A percentile compares a stretch with the other conserved stretches of the same genome.
These are phyloP conservation scores for Apogon hyalosoma DNA, from an alignment of 2,797 vertebrate genomes.

Conservation along the genomic window DNA sequence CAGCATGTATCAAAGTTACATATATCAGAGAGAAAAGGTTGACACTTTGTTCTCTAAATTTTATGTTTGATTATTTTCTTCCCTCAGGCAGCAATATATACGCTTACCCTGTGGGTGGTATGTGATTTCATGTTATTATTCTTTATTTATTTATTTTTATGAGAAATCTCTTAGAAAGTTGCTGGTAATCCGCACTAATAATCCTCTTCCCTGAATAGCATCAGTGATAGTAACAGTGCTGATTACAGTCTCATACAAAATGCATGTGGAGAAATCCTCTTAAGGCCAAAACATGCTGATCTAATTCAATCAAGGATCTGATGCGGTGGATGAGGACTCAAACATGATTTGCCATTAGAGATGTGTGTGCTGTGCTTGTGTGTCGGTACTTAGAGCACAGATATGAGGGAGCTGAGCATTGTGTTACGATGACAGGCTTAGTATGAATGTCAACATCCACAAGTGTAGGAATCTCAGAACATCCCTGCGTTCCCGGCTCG, in stretches of 20 bases:
- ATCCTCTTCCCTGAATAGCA: conserved; percentile 60
- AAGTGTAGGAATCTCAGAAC: conserved; percentile 51
- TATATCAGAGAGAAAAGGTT: conserved; percentile 7
- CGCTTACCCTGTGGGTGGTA: conserved; percentile 33
- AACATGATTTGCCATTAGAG: conserved; percentile 66
- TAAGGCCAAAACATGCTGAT: conserved; percentile 75
- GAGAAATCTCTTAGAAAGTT: conserved; percentile 52
- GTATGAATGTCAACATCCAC: conserved; percentile 37
- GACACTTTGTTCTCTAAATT: conserved; percentile 16
- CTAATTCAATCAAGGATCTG: conserved; percentile 79
- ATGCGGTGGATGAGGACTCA: conserved; percentile 64
- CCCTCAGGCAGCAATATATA: conserved; percentile 18
- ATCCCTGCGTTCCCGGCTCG: conserved; percentile 58
- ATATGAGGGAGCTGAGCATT: conserved; percentile 1
- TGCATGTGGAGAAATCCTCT: conserved; percentile 77
- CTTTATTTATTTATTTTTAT: conserved; percentile 2
- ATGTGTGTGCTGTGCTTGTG: not conserved
- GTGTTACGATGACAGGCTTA: conserved; percentile 59
- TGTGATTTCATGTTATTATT: not conserved
- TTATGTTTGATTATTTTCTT: conserved; percentile 27
- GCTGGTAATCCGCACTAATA: conserved; percentile 71
- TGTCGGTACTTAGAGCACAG: not conserved
- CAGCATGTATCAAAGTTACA: conserved; percentile 18
- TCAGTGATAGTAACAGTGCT: conserved; percentile 59
- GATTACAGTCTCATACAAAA: conserved; percentile 73